A percentile compares a stretch with the other conserved stretches of the same genome.
phyloP scores from a whole-genome alignment of 2,888 invertebrate genomes.

The Tinea trinotella region DNA sequence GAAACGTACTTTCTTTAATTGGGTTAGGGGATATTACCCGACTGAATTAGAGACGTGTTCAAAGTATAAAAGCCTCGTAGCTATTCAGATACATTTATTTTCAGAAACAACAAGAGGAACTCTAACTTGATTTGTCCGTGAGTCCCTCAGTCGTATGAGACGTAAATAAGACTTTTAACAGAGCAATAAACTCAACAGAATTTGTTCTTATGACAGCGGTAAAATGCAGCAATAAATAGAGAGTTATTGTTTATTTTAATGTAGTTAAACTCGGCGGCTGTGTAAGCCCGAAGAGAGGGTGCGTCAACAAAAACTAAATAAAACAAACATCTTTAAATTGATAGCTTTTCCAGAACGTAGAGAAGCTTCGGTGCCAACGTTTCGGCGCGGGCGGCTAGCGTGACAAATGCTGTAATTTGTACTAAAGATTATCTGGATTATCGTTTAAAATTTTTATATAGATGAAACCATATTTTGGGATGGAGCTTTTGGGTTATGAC shows the following conservation, averaged over 20 bases:
- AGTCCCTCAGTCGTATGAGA: not conserved
- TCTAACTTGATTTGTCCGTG: slow-evolving; percentile 9
- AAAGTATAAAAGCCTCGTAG: slow-evolving; percentile 4
- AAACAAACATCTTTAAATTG: slow-evolving; percentile 29
- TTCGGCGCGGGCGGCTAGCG: not conserved
- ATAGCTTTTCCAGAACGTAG: slow-evolving; percentile 27
- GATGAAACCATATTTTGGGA: not conserved
- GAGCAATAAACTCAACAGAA: slow-evolving; percentile 14
- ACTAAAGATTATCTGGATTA: slow-evolving; percentile 16
- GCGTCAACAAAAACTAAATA: slow-evolving; percentile 25
- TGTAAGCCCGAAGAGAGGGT: slow-evolving; percentile 22
- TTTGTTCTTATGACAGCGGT: slow-evolving; percentile 20
- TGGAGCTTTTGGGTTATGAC: not conserved
- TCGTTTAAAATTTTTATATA: slow-evolving; percentile 11
- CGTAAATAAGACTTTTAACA: not conserved
- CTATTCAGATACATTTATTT: not conserved
- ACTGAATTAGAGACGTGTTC: slow-evolving; percentile 7
- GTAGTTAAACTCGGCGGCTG: slow-evolving; percentile 21
- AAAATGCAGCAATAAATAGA: slow-evolving; percentile 22
- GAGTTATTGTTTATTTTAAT: slow-evolving; percentile 22
- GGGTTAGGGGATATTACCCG: slow-evolving; percentile 7
- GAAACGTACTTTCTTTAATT: slow-evolving; percentile 11
- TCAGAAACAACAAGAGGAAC: slow-evolving; percentile 5
- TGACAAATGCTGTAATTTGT: slow-evolving; percentile 17
- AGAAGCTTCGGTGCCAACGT: slow-evolving; percentile 9